Base-by-base conservation (phyloP, 2,797 vertebrate genomes). In the Margarornis squamiger region DNA sequence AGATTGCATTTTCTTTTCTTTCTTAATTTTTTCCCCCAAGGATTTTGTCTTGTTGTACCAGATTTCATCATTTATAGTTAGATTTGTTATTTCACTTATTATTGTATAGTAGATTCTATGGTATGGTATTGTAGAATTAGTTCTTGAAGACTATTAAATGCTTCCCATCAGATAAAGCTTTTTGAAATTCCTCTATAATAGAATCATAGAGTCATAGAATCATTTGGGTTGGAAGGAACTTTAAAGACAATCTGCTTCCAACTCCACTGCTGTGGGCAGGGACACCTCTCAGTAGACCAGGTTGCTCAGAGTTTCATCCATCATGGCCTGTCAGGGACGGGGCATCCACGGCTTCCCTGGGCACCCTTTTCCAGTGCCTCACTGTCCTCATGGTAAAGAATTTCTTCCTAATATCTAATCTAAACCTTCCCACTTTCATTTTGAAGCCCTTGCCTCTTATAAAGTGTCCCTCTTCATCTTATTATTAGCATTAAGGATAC, bases 1-100 rank as follows among this genome's bases (percentile, higher is more conserved):
- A 52, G 4, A 5, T 34, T 8, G 2, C 8, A 3, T 45, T 59
- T 34, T n/a, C 1, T 22, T 38, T 24, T 9, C 1, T 58, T 43
- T 19, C 6, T 14, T 45, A 30, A 21, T 9, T 20, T 21, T 46
- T 8, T 2, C 3, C 10, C 1, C 2, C 3, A 3, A 52, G 14
- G 4, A 61, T 68, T 90, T 93, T 75, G 15, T 27, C 11, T 26
- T 82, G 18, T 38, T 9, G 21, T 62, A 58, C 9, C 14, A 34
- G 26, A 43, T 79, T 85, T 57, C 23, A 7, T 46, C 26, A 76
- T 38, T 22, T 13, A 41, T 36, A 32, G 22, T 41, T 62, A 48
- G 4, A 49, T 74, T 48, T 88, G 3, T 5, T 81, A 16, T 89
- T 91, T 62, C 10, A 13, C 5, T 75, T 19, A 30, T 7, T 55